phyloP scores from a whole-genome alignment of 2,113 vertebrate genomes.

The Furnarius figulus region DNA sequence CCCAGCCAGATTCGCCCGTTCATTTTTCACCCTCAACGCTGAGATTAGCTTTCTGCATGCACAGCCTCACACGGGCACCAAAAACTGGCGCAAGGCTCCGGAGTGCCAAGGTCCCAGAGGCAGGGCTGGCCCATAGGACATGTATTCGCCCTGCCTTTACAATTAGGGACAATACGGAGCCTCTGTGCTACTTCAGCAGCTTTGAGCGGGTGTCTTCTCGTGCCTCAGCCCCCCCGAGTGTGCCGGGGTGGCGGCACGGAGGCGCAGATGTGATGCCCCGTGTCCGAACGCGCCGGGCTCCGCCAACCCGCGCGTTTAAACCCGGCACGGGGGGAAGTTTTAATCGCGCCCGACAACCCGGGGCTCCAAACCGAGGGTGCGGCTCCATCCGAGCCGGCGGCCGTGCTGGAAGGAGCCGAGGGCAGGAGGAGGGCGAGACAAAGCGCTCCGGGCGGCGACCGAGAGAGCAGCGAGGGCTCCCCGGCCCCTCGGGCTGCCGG shows the following conservation, averaged over 20 bases:
- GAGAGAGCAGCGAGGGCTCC: neutral
- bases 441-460: neutral
- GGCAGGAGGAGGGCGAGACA: neutral
- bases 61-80: neutral
- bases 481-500: neutral
- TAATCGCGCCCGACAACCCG: accelerated
- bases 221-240: accelerated
- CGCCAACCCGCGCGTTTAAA: accelerated
- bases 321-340: neutral
- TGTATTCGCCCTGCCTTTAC: accelerated
- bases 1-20: neutral
- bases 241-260: neutral
- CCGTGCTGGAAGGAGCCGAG: neutral
- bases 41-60: accelerated
- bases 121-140: neutral
- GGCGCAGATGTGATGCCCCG: neutral
- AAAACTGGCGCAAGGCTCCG: accelerated
- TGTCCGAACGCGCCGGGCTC: accelerated
- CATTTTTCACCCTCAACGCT: neutral
- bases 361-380: accelerated
- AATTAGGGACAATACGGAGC: accelerated
- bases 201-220: neutral
- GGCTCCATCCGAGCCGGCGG: accelerated
- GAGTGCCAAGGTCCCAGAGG: neutral
- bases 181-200: neutral